Evolutionary conservation across 1,140 invertebrate genomes (phyloP).

Genomic region (Ceratina japonica): DNA sequence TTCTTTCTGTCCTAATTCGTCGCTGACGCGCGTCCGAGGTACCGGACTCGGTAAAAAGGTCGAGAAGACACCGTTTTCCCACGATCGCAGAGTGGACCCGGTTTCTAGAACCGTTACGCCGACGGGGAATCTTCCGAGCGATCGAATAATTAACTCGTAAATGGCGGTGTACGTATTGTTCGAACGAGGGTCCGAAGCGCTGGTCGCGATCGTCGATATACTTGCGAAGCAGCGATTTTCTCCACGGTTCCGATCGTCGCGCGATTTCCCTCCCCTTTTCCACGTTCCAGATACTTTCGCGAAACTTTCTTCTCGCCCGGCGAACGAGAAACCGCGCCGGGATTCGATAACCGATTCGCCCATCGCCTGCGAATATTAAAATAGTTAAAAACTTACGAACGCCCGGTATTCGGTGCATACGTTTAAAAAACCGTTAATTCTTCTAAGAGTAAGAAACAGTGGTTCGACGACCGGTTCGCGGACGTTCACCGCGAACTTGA

Average conservation of each 20-base stretch:
- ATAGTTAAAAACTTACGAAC: no score
- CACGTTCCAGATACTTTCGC: conserved; percentile 25
- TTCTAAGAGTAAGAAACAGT: background rate
- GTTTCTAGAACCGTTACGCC: background rate
- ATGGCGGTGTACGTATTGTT: background rate
- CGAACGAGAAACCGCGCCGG: background rate
- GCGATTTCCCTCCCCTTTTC: conserved; percentile 25
- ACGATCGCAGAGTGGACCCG: background rate
- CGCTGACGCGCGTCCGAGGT: background rate
- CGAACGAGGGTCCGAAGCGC: background rate
- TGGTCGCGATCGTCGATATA: conserved; percentile 17
- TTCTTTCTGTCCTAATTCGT: no score
- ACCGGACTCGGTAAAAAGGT: background rate
- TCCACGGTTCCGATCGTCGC: background rate
- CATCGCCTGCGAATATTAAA: background rate
- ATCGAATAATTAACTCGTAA: background rate
- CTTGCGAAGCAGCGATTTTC: background rate
- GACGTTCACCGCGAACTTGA: conserved; percentile 69
- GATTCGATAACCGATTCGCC: no score
- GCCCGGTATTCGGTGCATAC: no score
- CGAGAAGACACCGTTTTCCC: background rate
- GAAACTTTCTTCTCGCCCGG: conserved; percentile 34
- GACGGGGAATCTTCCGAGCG: background rate
- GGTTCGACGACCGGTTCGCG: conserved; percentile 29
- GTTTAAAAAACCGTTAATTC: conserved; percentile 27